Conservation (phyloP, 2,797 vertebrate species). For the Sebastes minor region DNA sequence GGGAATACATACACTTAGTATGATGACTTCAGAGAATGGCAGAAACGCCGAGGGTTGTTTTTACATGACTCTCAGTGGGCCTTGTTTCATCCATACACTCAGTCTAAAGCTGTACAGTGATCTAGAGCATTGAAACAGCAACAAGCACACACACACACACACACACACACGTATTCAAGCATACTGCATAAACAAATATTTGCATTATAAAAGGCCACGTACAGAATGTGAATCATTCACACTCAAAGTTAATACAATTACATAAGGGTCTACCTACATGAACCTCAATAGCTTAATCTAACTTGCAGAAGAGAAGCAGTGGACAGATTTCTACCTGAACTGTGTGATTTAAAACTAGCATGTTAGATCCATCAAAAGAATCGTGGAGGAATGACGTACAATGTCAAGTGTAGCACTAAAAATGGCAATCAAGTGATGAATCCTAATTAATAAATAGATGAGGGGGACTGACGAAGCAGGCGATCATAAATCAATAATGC, state of each 20-base stretch:
- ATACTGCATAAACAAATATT: conserved; percentile 32
- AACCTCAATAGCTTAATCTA: conserved; percentile 5
- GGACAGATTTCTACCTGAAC: conserved; percentile 5
- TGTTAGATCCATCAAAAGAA: conserved; percentile 30
- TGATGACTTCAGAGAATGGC: conserved; percentile 4
- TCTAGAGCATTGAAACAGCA: conserved; percentile 9
- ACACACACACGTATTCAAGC: conserved; percentile 23
- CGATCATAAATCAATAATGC: conserved; percentile 26
- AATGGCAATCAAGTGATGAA: conserved; percentile 51
- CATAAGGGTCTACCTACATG: conserved; percentile 3
- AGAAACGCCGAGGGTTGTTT: conserved; percentile 5
- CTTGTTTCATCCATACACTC: conserved; percentile 9
- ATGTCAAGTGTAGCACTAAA: conserved; percentile 28
- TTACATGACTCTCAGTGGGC: neutral
- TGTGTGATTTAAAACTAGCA: conserved; percentile 9
- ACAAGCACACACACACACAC: conserved; percentile 23
- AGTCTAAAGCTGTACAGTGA: conserved; percentile 16
- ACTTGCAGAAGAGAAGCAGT: neutral
- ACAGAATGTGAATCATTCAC: conserved; percentile 35
- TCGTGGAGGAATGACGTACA: conserved; percentile 11
- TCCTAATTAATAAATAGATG: conserved; percentile 21
- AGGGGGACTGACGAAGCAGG: neutral
- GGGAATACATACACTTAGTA: neutral
- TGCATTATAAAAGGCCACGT: conserved; percentile 50
- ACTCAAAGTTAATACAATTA: conserved; percentile 33